These are phyloP conservation scores for Matsumyia berberina DNA, from an alignment of 2,888 invertebrate species.

Conservation along the genomic window DNA sequence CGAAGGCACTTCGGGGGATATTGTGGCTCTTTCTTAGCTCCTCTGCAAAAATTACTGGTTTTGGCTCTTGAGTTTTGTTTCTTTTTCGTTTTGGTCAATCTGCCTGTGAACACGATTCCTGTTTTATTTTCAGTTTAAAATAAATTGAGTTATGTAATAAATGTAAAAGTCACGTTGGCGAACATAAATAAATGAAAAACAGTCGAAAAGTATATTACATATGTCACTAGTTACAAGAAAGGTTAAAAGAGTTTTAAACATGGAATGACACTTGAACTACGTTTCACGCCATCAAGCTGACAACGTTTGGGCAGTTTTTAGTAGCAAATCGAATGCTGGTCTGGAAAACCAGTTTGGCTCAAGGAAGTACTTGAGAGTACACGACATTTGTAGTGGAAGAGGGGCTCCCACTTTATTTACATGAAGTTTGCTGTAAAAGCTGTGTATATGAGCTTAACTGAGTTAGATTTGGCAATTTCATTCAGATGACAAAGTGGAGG, in stretches of 20 bases:
- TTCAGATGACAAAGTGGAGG: no score
- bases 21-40: neutral
- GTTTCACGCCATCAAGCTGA: no score
- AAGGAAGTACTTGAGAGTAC: no score
- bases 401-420: no score
- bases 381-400: no score
- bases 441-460: no score
- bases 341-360: no score
- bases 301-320: no score
- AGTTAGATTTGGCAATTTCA: no score
- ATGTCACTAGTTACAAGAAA: neutral
- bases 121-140: neutral
- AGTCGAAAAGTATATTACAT: neutral
- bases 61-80: neutral
- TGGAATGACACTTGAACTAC: no score
- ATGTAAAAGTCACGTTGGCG: neutral
- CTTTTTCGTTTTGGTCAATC: neutral
- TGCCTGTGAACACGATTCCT: conserved; percentile 14
- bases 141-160: conserved; percentile 4
- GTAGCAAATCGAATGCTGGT: no score
- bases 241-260: neutral
- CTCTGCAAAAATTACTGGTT: conserved; percentile 33
- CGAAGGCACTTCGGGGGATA: conserved; percentile 6
- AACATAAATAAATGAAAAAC: neutral
- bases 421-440: no score